Conservation (phyloP, 2,797 vertebrate genomes). For the Loriculus beryllinus region DNA sequence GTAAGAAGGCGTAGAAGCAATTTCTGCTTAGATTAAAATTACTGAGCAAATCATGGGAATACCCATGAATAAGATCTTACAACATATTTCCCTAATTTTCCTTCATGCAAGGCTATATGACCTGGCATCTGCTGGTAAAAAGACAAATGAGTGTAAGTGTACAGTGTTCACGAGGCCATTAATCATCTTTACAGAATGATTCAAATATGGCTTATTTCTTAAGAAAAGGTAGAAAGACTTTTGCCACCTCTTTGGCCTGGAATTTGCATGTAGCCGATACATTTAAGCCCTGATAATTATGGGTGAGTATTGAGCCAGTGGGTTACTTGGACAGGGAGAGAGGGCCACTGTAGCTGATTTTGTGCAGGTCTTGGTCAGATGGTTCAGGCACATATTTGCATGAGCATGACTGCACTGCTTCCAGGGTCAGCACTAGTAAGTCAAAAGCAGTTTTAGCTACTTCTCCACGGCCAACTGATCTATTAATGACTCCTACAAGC, state of each 20-base stretch:
- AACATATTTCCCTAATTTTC: background rate
- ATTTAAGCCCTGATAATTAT: background rate
- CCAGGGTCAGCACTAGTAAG: background rate
- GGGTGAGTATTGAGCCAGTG: background rate
- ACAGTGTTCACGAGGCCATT: background rate
- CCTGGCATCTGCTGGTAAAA: background rate
- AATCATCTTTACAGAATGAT: background rate
- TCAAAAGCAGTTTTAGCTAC: slow-evolving; percentile 25
- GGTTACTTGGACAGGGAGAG: background rate
- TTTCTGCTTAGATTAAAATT: background rate
- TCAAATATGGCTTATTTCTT: background rate
- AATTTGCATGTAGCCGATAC: background rate
- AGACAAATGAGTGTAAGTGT: background rate
- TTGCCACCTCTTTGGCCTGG: background rate
- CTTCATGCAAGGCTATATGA: background rate
- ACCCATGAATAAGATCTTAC: background rate
- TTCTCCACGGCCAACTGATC: slow-evolving; percentile 1
- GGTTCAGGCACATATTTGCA: background rate
- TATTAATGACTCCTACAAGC: slow-evolving; percentile 43
- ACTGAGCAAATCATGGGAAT: background rate
- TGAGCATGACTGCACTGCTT: background rate
- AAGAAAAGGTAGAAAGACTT: background rate
- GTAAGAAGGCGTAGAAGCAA: background rate
- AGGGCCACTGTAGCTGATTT: background rate
- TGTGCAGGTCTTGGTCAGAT: background rate